Evolutionary conservation across 1,140 invertebrate species (phyloP).

Genomic region (Cyclina sinensis): DNA sequence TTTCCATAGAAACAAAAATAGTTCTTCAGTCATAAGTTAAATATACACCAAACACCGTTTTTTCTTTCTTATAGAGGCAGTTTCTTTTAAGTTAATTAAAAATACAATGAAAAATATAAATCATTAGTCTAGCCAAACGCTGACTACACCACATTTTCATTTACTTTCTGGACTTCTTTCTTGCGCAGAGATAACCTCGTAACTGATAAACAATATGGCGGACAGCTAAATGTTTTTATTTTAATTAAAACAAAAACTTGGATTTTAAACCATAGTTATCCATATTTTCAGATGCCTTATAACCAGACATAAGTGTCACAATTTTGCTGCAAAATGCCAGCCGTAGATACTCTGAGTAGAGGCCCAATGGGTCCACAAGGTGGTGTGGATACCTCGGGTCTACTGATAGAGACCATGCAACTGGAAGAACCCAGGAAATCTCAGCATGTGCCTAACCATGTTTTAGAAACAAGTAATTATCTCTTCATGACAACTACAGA

Average conservation of each 20-base stretch:
- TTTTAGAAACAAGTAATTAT: slow-evolving; percentile 85
- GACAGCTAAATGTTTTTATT: slow-evolving; percentile 26
- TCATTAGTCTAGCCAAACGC: too few species aligned
- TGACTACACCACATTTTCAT: too few species aligned
- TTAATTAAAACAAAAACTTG: background rate
- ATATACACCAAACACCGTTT: too few species aligned
- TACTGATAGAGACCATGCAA: slow-evolving; percentile 83
- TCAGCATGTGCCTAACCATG: slow-evolving; percentile 84
- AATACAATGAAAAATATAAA: too few species aligned
- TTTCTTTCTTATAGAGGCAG: too few species aligned
- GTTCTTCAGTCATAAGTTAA: too few species aligned
- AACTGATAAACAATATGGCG: slow-evolving; percentile 80
- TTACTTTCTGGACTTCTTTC: slow-evolving; percentile 36
- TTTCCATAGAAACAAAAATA: slow-evolving; percentile 64
- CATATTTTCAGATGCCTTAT: slow-evolving; percentile 25
- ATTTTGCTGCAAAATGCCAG: slow-evolving; percentile 74
- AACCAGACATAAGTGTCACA: slow-evolving; percentile 12
- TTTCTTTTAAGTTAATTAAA: too few species aligned
- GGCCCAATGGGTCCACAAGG: slow-evolving; percentile 68
- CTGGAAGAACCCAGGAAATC: slow-evolving; percentile 82
- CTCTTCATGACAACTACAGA: too few species aligned
- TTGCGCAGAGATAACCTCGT: background rate
- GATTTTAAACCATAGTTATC: background rate
- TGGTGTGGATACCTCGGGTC: slow-evolving; percentile 66
- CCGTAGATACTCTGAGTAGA: slow-evolving; percentile 75